These are phyloP conservation scores for Octopus sinensis DNA, from an alignment of 1,140 invertebrate genomes.

Conservation along the genomic window DNA sequence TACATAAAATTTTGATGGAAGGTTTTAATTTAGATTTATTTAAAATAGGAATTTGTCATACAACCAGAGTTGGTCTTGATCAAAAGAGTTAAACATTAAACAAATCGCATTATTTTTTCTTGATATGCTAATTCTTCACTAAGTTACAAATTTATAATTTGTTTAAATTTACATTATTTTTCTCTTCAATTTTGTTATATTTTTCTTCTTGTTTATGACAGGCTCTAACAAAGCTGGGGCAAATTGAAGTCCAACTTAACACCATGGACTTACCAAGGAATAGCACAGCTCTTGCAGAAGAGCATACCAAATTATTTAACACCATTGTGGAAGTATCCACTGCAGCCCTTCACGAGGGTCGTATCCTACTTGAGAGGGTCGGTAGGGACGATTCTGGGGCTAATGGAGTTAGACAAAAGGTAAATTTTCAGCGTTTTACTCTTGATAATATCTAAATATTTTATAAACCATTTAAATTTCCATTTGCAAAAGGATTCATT, in stretches of 20 bases:
- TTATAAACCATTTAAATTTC: not conserved
- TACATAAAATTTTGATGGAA: no score
- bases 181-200: not conserved
- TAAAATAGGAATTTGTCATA: no score
- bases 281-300: constrained; percentile 66
- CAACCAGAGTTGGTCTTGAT: no score
- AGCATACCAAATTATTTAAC: constrained; percentile 66
- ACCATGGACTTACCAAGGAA: constrained; percentile 64
- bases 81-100: no score
- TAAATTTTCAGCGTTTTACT: constrained; percentile 24
- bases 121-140: no score
- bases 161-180: not conserved
- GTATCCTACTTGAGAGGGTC: constrained; percentile 70
- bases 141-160: no score
- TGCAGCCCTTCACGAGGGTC: constrained; percentile 68
- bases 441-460: not conserved
- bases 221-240: constrained; percentile 73
- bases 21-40: no score
- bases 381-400: constrained; percentile 67
- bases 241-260: constrained; percentile 73
- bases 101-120: no score
- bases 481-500: no score
- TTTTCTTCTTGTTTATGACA: constrained; percentile 47
- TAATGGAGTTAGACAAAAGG: constrained; percentile 62
- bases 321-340: constrained; percentile 68